phyloP scores from a whole-genome alignment of 2,797 vertebrate species.

The Otolemur crassicaudatus region DNA sequence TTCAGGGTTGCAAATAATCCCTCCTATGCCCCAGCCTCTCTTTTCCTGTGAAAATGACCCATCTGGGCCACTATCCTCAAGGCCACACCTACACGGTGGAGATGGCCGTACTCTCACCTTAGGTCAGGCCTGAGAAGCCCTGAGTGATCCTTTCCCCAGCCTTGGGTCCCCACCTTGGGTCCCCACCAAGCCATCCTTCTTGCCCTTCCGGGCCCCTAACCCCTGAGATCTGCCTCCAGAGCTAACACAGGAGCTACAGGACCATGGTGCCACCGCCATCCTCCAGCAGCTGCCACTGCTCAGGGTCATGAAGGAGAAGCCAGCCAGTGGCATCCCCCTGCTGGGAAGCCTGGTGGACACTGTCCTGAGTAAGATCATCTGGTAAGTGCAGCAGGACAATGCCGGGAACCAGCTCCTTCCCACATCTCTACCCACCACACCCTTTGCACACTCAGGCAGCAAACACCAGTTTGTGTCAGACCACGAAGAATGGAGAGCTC shows the following conservation, averaged over 20 bases:
- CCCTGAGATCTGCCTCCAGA: conserved; percentile 54
- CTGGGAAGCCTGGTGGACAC: neutral
- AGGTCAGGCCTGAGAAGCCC: neutral
- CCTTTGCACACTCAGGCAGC: too few species aligned
- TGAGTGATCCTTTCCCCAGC: neutral
- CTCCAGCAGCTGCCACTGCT: conserved; percentile 69
- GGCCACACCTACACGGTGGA: neutral
- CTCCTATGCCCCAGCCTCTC: neutral
- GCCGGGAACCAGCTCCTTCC: neutral
- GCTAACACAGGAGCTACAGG: conserved; percentile 49
- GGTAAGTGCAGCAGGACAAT: conserved; percentile 46
- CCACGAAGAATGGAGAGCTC: neutral
- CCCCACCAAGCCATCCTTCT: neutral
- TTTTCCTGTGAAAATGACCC: neutral
- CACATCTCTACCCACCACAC: neutral
- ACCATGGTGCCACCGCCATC: neutral
- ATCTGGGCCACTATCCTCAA: neutral
- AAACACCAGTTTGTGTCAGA: neutral
- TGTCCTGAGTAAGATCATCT: neutral
- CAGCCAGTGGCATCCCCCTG: accelerated
- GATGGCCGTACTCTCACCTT: neutral
- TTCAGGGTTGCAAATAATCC: neutral
- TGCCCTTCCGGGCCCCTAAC: neutral
- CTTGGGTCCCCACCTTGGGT: neutral
- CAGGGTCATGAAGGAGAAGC: neutral